Base-by-base conservation (phyloP, 2,888 invertebrate species). In the Watsonalla binaria region DNA sequence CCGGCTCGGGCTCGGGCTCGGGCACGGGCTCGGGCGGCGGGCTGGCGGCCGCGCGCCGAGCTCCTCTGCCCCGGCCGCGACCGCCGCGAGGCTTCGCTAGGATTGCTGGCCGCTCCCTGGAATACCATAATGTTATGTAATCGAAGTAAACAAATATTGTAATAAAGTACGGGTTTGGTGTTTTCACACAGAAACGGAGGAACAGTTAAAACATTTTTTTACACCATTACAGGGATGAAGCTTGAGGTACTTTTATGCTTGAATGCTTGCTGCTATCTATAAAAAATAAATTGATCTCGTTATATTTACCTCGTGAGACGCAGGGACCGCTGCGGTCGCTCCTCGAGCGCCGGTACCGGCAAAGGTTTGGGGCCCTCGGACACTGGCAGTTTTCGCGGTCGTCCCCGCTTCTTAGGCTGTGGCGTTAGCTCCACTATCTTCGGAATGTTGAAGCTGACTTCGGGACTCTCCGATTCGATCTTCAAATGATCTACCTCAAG, bases 291-390 rank as follows among this genome's bases (percentile, higher is more conserved):
- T 37, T n/a, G 8, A 15, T 45, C 37, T 37, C 6, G 8, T 42
- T 11, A 42, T 11, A 66, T 66, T 74, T 67, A 90, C 91, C 91
- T 85, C 62, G 83, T 84, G 51, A 90, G 71, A 35, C 90, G 82
- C 34, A 91, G 78, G 9, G 90, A 89, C 53, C 91, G 76, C 60
- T 90, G 86, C 9, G 91, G 90, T 35, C 91, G 80, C 64, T 91
- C 91, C 55, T 90, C 90, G 5, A 90, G 72, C 0, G 90, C 90
- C 5, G 89, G 76, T 14, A 81, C 78, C 2, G 90, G 88, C 54
- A 89, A 62, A 6, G 83, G 76, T 63, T 83, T 82, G 6, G 82
- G 74, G 11, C 76, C 78, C 57, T 89, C 90, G 0, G 85, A 79
- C 2, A 88, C 61, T 0, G 88, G 89, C 52, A 86, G 60, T 60